Conservation (phyloP, 2,888 invertebrate genomes). For the Ophonus ardosiacus region DNA sequence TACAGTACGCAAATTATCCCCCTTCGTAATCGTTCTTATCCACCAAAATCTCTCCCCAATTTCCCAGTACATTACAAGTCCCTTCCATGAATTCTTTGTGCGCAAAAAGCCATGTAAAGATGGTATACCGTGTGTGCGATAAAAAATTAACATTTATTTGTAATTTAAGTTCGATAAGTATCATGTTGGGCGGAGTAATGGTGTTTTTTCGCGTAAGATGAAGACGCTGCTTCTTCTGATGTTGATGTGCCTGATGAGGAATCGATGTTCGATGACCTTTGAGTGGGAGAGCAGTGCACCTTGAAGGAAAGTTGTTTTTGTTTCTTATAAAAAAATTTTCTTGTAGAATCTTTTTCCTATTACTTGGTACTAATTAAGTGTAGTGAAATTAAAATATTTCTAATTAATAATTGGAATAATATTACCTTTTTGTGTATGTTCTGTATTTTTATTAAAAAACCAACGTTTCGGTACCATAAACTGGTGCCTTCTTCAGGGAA, state of each 20-base stretch:
- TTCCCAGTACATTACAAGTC: neutral
- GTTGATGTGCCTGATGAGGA: conserved; percentile 75
- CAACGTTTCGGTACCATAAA: too few relatives aligned
- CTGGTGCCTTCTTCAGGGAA: too few relatives aligned
- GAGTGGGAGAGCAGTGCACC: conserved; percentile 43
- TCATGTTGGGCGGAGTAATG: conserved; percentile 32
- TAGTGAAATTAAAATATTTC: too few relatives aligned
- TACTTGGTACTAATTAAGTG: too few relatives aligned
- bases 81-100: neutral
- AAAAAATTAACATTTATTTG: conserved; percentile 62
- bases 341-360: neutral
- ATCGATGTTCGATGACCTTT: conserved; percentile 55
- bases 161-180: conserved; percentile 63
- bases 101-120: conserved; percentile 18
- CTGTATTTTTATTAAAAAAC: too few relatives aligned
- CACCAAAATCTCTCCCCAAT: neutral
- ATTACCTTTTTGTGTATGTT: too few relatives aligned
- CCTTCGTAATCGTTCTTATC: neutral
- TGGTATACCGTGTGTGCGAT: conserved; percentile 8
- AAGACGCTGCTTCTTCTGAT: conserved; percentile 66
- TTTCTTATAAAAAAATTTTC: neutral
- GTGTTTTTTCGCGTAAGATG: conserved; percentile 35
- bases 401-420: too few relatives aligned
- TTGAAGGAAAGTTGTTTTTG: conserved; percentile 39
- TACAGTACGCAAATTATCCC: neutral